Evolutionary conservation across 1,140 invertebrate genomes (phyloP).

Genomic region (Mactra quadrangularis): DNA sequence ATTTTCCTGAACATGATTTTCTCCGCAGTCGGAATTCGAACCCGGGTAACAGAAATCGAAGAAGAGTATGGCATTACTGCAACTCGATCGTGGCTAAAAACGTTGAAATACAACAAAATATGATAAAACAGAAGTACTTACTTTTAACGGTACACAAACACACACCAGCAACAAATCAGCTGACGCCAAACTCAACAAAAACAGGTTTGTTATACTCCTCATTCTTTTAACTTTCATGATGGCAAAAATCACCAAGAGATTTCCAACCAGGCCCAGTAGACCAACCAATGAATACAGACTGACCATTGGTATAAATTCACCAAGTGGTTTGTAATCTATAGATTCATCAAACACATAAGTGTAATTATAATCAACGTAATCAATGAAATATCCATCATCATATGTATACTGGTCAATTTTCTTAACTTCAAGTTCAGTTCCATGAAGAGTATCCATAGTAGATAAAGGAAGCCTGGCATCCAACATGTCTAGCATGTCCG

Average conservation of each 20-base stretch:
- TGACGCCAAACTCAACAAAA: constrained; percentile 88
- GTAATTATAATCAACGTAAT: constrained; percentile 56
- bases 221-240: constrained; percentile 63
- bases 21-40: too few relatives aligned
- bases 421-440: too few relatives aligned
- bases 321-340: constrained; percentile 82
- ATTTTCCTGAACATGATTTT: too few relatives aligned
- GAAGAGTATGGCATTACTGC: too few relatives aligned
- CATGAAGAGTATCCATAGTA: neutral
- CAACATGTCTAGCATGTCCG: too few relatives aligned
- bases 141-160: constrained; percentile 89
- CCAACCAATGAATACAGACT: constrained; percentile 87
- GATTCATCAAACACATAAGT: constrained; percentile 57
- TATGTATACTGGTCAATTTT: too few relatives aligned
- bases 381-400: neutral
- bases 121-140: constrained; percentile 21
- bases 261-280: constrained; percentile 64
- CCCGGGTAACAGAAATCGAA: too few relatives aligned
- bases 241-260: constrained; percentile 62
- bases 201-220: constrained; percentile 85
- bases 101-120: too few relatives aligned
- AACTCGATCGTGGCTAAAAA: too few relatives aligned
- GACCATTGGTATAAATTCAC: constrained; percentile 86
- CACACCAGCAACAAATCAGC: constrained; percentile 90
- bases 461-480: neutral